A percentile compares a stretch with the other conserved stretches of the same genome.
Conservation (phyloP, 2,797 vertebrate species). For the Epinephelus coioides region DNA sequence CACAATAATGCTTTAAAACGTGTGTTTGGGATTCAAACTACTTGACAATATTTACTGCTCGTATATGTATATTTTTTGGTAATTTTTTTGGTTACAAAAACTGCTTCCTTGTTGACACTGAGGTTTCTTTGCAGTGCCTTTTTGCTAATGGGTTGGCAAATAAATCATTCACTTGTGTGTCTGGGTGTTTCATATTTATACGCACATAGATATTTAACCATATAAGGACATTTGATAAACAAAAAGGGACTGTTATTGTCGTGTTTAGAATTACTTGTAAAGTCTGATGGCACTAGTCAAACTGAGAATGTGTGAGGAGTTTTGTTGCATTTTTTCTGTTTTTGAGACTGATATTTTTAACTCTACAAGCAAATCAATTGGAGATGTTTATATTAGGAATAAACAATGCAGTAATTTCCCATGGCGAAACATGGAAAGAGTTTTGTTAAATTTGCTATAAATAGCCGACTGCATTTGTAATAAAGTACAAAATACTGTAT, state of each 20-base stretch:
- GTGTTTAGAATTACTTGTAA: neutral
- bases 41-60: slow-evolving; percentile 9
- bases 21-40: slow-evolving; percentile 10
- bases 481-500: neutral
- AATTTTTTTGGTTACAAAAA: slow-evolving; percentile 19
- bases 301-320: neutral
- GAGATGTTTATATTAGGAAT: neutral
- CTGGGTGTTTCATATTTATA: neutral
- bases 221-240: neutral
- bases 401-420: neutral
- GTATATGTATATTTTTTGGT: slow-evolving; percentile 20
- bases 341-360: neutral
- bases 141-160: slow-evolving; percentile 16
- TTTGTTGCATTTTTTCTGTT: neutral
- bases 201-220: neutral
- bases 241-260: neutral
- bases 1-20: neutral
- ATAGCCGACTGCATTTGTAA: neutral
- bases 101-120: neutral
- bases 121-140: slow-evolving; percentile 21
- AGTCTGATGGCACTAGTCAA: neutral
- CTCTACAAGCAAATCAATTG: neutral
- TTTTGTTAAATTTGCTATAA: neutral
- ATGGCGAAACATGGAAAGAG: neutral
- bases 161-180: slow-evolving; percentile 17